Base-by-base conservation (phyloP, 1,140 invertebrate genomes). In the Plectrocnemia conspersa region DNA sequence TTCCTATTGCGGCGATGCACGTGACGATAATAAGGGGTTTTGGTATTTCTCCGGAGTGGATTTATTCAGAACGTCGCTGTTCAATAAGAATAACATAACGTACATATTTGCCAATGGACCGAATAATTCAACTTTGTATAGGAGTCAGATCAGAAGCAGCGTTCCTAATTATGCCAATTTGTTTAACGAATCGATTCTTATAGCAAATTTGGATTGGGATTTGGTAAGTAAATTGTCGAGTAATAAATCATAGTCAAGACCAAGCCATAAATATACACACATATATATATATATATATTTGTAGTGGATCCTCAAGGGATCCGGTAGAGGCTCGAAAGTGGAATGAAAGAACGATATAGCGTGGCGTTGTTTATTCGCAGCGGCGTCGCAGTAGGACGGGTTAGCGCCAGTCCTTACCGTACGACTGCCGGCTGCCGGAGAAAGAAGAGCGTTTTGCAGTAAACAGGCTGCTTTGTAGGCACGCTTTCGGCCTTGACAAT, bases 121-220 rank as follows among this genome's bases (percentile, higher is more conserved):
- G 13, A 61, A 63, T 36, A 21, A 52, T 22, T 27, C 25, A 7
- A 40, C 54, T n/a, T 56, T 60, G 1, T 29, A 25, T 23, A 46
- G 25, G 10, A 60, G 61, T 32, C 53, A 62, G 46, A 57, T 62
- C n/a, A n/a, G n/a, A 35, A 24, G 38, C 23, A 23, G 19, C n/a
- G 10, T 24, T 19, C 38, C 41, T 16, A 24, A 18, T 41, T 11
- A 42, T 54, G 21, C 15, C 15, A 18, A 16, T 49, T 56, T 74
- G n/a, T 64, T 73, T 40, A 70, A n/a, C 68, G 11, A 66, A 69
- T 4, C 65, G 73, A 29, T 54, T 74, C 3, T 48, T 74, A 66
- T 68, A 13, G 65, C 67, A 22, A 65, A 72, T 33, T 60, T 74
- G 0, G 71, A 75, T 38, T 75, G 71, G 70, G 70, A 77, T 45